phyloP scores from a whole-genome alignment of 2,797 vertebrate genomes.

The Sebastes vulpes region DNA sequence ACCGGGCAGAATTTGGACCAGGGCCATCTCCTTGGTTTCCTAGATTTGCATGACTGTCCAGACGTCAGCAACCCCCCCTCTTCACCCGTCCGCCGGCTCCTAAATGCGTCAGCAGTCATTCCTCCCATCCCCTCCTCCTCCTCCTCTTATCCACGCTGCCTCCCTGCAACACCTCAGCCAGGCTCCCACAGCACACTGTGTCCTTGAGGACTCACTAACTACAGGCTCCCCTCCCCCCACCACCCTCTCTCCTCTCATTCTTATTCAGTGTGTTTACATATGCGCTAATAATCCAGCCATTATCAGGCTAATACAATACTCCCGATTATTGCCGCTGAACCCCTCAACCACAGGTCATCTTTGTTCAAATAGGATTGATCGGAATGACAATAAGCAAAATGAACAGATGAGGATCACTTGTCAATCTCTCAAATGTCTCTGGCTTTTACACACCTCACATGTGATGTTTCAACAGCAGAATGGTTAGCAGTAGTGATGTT shows the following conservation, averaged over 20 bases:
- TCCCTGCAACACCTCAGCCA: conserved; percentile 74
- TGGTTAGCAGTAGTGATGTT: background rate
- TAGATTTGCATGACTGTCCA: conserved; percentile 80
- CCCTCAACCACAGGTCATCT: background rate
- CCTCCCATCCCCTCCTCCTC: conserved; percentile 22
- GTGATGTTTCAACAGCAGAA: background rate
- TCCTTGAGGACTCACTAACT: conserved; percentile 79
- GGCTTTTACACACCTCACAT: background rate
- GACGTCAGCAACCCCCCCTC: conserved; percentile 74
- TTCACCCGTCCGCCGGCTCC: conserved; percentile 48
- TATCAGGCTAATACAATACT: background rate
- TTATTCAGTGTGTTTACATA: conserved; percentile 36
- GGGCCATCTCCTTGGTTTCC: conserved; percentile 73
- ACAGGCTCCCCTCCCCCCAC: conserved; percentile 44
- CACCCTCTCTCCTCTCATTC: conserved; percentile 6
- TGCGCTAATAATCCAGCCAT: conserved; percentile 3
- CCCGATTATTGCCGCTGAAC: background rate
- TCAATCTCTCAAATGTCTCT: background rate
- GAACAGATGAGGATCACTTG: background rate
- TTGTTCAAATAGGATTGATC: background rate
- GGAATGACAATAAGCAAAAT: background rate
- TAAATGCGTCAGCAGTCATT: conserved; percentile 80
- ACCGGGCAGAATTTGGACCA: conserved; percentile 64
- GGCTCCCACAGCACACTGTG: conserved; percentile 77
- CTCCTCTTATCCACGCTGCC: conserved; percentile 54